Conservation (phyloP, 92 coral and sea anemone species). For the Parazoanthus darwini region DNA sequence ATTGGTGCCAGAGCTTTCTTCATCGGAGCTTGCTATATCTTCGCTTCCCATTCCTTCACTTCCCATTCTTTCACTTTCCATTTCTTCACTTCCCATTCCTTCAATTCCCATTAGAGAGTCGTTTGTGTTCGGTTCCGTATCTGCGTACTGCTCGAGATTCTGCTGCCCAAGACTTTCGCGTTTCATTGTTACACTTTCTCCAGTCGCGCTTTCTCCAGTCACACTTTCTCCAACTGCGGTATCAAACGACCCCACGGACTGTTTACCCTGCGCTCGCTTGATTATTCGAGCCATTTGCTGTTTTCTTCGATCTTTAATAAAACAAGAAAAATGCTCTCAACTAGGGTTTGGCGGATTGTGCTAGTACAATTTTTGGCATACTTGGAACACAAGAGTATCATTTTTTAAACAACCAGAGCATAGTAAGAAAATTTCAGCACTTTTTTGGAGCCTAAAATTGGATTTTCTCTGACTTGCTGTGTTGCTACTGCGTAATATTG, state of each 20-base stretch:
- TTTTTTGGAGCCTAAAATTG: too few species aligned
- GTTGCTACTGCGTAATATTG: too few species aligned
- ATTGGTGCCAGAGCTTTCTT: neutral
- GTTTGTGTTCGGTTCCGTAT: neutral
- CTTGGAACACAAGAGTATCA: too few species aligned
- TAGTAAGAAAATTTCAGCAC: too few species aligned
- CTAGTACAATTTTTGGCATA: too few species aligned
- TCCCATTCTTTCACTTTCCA: constrained; percentile 2
- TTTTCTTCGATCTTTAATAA: constrained; percentile 28
- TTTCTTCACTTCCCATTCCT: constrained; percentile 5
- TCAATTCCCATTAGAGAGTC: constrained; percentile 17
- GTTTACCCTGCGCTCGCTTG: neutral
- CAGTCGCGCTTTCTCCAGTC: too few species aligned
- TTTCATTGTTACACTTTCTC: neutral
- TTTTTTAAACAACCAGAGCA: too few species aligned
- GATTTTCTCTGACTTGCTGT: too few species aligned
- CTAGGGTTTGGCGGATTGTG: neutral
- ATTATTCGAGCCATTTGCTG: constrained; percentile 10
- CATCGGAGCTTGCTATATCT: constrained; percentile 18
- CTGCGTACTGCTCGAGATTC: neutral
- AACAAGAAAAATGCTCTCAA: neutral
- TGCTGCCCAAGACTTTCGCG: neutral
- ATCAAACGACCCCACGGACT: neutral
- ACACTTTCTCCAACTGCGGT: neutral
- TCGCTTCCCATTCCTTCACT: constrained; percentile 31